Conservation (phyloP, 2,888 invertebrate species). For the Latrodectus elegans region DNA sequence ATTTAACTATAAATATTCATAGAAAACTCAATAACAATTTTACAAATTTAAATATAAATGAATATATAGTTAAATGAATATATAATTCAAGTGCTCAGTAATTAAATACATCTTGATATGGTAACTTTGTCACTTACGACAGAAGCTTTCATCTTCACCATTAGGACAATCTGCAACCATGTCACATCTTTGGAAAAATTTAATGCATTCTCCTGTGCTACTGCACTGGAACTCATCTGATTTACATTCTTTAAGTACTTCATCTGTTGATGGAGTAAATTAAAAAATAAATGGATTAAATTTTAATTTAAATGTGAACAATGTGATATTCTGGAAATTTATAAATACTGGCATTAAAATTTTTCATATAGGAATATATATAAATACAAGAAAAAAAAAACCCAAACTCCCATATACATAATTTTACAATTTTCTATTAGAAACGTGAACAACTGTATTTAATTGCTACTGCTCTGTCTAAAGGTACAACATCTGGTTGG, state of each 20-base stretch:
- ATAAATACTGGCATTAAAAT: background rate
- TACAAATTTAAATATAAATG: no score
- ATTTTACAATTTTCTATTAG: no score
- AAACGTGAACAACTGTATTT: no score
- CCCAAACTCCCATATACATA: no score
- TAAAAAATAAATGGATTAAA: background rate
- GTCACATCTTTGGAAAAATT: slow-evolving; percentile 79
- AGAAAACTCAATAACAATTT: no score
- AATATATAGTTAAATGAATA: no score
- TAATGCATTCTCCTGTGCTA: slow-evolving; percentile 78
- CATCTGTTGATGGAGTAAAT: background rate
- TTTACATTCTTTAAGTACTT: slow-evolving; percentile 33
- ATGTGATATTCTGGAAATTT: background rate
- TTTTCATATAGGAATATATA: background rate
- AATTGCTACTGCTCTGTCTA: no score
- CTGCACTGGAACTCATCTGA: slow-evolving; percentile 79
- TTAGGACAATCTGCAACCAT: slow-evolving; percentile 80
- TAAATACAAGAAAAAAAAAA: background rate
- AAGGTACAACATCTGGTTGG: no score
- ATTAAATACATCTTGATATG: no score
- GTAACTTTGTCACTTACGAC: slow-evolving; percentile 74
- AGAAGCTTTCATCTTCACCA: slow-evolving; percentile 82
- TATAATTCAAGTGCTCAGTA: no score
- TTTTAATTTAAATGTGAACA: background rate
- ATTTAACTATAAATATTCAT: no score